Conservation (phyloP, 1,140 invertebrate genomes). For the Chionoecetes opilio region DNA sequence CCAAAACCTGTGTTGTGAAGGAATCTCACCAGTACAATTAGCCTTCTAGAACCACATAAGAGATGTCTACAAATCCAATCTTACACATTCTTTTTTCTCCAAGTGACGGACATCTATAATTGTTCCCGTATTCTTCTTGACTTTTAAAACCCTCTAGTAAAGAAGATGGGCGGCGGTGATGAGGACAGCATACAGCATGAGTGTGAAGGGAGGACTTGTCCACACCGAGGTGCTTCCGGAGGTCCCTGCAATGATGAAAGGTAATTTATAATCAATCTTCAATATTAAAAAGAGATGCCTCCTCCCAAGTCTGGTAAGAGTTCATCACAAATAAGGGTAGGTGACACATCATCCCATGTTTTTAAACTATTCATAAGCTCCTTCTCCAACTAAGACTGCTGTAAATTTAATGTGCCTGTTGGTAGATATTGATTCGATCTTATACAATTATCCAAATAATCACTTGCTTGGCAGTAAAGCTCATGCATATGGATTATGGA, state of each 20-base stretch:
- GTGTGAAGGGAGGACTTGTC: not conserved
- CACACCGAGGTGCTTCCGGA: not conserved
- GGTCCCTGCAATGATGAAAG: not conserved
- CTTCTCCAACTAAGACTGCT: no score
- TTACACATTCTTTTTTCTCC: not conserved
- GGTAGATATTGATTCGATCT: no score
- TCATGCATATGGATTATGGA: no score
- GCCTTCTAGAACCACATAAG: not conserved
- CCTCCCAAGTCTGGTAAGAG: no score
- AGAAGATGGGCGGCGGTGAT: not conserved
- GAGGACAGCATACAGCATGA: not conserved
- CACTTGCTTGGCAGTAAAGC: no score
- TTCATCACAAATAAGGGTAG: no score
- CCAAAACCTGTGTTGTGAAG: not conserved
- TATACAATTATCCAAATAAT: no score
- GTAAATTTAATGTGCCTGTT: no score
- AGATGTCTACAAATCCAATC: not conserved
- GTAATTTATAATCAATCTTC: no score
- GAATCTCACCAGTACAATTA: not conserved
- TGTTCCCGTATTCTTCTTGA: not conserved
- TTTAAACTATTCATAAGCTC: no score
- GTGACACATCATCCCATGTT: no score
- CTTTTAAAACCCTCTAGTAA: not conserved
- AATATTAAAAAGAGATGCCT: no score
- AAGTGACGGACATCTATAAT: not conserved